Evolutionary conservation across 2,888 invertebrate species (phyloP).

Genomic region (Labia minor): DNA sequence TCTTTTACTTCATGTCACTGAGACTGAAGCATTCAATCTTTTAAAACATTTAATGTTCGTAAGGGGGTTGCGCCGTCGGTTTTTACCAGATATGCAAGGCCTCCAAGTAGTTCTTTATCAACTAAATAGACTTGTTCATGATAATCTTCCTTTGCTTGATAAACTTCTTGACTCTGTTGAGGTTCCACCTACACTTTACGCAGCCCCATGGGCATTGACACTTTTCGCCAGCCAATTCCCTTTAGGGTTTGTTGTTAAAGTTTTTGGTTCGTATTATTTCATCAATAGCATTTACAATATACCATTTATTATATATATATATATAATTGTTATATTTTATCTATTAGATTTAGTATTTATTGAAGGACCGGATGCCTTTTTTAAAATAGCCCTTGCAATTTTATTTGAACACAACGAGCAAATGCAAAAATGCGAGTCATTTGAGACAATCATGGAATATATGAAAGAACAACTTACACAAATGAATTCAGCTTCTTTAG

Average conservation of each 20-base stretch:
- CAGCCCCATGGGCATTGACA: conserved; percentile 94
- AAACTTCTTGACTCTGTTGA: conserved; percentile 77
- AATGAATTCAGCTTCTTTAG: conserved; percentile 55
- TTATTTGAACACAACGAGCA: conserved; percentile 75
- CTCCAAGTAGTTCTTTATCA: conserved; percentile 89
- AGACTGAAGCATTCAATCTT: conserved; percentile 77
- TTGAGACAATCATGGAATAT: conserved; percentile 89
- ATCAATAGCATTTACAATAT: conserved; percentile 14
- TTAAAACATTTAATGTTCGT: conserved; percentile 86
- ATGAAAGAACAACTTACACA: conserved; percentile 69
- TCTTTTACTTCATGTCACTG: conserved; percentile 83
- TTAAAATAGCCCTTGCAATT: conserved; percentile 76
- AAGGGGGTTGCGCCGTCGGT: conserved; percentile 76
- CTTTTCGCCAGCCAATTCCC: conserved; percentile 95
- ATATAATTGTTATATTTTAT: conserved; percentile 16
- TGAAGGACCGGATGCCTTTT: conserved; percentile 80
- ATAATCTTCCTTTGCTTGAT: conserved; percentile 75
- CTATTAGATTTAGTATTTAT: conserved; percentile 73
- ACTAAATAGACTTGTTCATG: conserved; percentile 79
- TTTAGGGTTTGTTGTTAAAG: conserved; percentile 84
- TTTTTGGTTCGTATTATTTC: conserved; percentile 62
- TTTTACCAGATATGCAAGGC: conserved; percentile 88
- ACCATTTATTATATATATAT: no score
- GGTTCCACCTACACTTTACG: conserved; percentile 87
- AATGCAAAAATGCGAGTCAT: conserved; percentile 72